These are phyloP conservation scores for Coptodon rendalli DNA, from an alignment of 2,113 vertebrate genomes.

Conservation along the genomic window DNA sequence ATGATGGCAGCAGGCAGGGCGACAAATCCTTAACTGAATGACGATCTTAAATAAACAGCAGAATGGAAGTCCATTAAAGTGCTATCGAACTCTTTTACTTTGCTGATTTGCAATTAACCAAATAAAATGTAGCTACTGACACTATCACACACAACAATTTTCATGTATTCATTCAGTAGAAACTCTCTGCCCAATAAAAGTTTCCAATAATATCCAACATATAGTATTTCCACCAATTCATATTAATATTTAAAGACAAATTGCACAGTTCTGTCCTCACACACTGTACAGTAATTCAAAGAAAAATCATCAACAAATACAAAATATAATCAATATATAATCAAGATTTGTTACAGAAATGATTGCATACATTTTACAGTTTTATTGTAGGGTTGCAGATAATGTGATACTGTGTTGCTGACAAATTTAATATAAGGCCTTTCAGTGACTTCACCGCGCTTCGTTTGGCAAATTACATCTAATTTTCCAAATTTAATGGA, in stretches of 20 bases:
- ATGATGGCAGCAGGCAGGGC: background rate
- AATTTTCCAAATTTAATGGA: background rate
- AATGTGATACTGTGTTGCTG: background rate
- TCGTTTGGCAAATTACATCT: background rate
- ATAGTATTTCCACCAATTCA: background rate
- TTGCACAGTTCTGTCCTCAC: background rate
- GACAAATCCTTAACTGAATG: slow-evolving; percentile 1
- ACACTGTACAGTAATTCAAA: background rate
- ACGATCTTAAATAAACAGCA: slow-evolving; percentile 49
- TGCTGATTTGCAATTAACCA: background rate
- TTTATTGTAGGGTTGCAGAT: background rate
- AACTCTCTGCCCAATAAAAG: background rate
- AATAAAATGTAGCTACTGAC: background rate
- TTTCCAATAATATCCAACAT: background rate
- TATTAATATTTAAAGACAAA: background rate
- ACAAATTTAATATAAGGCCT: background rate
- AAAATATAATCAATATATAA: background rate
- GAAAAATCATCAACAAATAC: background rate
- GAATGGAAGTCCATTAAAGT: slow-evolving; percentile 30
- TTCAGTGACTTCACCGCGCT: background rate
- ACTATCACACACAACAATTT: background rate
- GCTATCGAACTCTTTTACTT: slow-evolving; percentile 1
- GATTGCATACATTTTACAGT: accelerated
- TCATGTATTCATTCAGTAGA: background rate
- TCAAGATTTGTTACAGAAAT: background rate